phyloP scores from a whole-genome alignment of 2,797 vertebrate genomes.

The Pachyuromys duprasi region DNA sequence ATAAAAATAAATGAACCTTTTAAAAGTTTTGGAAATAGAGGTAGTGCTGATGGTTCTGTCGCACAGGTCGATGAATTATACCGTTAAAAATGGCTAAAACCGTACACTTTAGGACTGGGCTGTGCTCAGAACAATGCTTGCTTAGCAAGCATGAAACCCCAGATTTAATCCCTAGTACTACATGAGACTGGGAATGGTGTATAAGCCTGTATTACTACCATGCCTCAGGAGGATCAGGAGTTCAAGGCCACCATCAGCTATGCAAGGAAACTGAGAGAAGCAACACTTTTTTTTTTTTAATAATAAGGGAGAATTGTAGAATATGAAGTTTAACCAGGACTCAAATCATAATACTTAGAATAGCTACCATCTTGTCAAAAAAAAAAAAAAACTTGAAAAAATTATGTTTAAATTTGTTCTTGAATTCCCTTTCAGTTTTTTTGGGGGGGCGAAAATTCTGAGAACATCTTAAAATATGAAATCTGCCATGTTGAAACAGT shows the following conservation, averaged over 20 bases:
- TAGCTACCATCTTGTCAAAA: not conserved
- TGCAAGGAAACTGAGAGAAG: not conserved
- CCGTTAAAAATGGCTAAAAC: not conserved
- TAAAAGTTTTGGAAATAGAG: not conserved
- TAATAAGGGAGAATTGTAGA: not conserved
- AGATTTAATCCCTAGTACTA: not conserved
- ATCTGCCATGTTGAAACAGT: slow-evolving; percentile 16
- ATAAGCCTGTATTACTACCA: not conserved
- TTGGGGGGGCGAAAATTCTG: not conserved
- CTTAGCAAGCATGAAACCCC: not conserved
- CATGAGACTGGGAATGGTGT: not conserved
- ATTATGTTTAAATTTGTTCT: not conserved
- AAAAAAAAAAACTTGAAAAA: slow-evolving; percentile 35
- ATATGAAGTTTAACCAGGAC: slow-evolving; percentile 17
- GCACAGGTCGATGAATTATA: not conserved
- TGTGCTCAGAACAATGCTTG: not conserved
- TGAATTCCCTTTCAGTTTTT: not conserved
- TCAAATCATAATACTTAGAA: not conserved
- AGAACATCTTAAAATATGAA: slow-evolving; percentile 26
- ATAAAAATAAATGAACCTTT: not conserved
- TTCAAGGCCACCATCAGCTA: not conserved
- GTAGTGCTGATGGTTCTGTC: not conserved
- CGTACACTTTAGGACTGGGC: too few relatives aligned
- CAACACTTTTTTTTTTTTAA: not conserved
- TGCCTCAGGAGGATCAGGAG: not conserved